phyloP scores from a whole-genome alignment of 2,113 vertebrate genomes.

The Sarotherodon lohbergeri region DNA sequence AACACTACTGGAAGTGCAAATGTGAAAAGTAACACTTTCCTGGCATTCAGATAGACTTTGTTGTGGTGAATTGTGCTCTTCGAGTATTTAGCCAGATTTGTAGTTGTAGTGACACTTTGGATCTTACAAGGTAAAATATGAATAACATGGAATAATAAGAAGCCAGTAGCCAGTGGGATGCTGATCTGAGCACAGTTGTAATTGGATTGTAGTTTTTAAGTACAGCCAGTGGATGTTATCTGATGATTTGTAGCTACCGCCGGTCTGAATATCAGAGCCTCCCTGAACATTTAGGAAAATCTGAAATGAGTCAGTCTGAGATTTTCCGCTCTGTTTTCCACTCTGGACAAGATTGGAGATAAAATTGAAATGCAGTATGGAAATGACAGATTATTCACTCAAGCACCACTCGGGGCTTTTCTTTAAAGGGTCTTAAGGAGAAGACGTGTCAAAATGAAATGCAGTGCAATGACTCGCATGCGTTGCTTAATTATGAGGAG shows the following conservation, averaged over 20 bases:
- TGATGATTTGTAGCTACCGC: background rate
- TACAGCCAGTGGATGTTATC: background rate
- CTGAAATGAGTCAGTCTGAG: slow-evolving; percentile 1
- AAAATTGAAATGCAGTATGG: background rate
- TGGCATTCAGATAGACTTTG: background rate
- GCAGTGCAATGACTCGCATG: background rate
- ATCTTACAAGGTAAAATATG: background rate
- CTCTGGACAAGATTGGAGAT: background rate
- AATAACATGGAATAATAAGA: background rate
- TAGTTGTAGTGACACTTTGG: background rate
- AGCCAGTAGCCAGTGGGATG: background rate
- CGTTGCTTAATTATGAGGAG: slow-evolving; percentile 42
- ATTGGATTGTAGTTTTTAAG: background rate
- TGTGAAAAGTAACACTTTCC: background rate
- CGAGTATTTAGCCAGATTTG: background rate
- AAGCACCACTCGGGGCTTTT: background rate
- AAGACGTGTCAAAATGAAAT: background rate
- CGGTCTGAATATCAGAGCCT: background rate
- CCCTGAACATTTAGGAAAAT: background rate
- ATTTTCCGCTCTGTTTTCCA: slow-evolving; percentile 14
- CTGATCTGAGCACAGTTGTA: background rate
- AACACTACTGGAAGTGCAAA: background rate
- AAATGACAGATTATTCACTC: background rate
- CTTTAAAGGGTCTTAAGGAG: background rate
- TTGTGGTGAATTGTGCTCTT: background rate